These are phyloP conservation scores for Nematolebias whitei DNA, from an alignment of 2,113 vertebrate species.

Conservation along the genomic window DNA sequence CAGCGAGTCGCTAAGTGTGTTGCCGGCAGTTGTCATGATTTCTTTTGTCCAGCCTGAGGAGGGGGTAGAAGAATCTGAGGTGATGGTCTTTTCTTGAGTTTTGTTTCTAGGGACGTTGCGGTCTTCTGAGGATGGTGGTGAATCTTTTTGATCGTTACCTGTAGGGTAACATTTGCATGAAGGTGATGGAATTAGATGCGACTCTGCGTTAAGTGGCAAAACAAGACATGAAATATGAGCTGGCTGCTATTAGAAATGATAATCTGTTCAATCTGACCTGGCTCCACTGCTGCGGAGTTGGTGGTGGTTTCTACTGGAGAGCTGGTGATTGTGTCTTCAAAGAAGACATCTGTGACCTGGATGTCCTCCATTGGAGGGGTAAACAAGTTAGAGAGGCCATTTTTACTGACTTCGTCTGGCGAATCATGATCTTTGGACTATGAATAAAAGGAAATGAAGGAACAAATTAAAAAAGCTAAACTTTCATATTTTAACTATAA, in stretches of 20 bases:
- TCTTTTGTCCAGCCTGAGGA: conserved; percentile 66
- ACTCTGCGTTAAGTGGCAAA: neutral
- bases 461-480: neutral
- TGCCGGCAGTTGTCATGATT: conserved; percentile 41
- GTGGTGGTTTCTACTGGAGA: conserved; percentile 28
- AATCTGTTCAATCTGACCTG: conserved; percentile 47
- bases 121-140: neutral
- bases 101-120: conserved; percentile 3
- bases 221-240: too few species aligned
- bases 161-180: neutral
- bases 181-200: neutral
- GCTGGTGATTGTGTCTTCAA: conserved; percentile 62
- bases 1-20: conserved; percentile 46
- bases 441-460: neutral
- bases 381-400: conserved; percentile 27
- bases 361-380: conserved; percentile 50
- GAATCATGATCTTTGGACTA: conserved; percentile 28
- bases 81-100: conserved; percentile 65
- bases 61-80: conserved; percentile 77
- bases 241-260: neutral
- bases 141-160: conserved; percentile 19
- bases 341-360: conserved; percentile 73
- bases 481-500: neutral
- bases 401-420: conserved; percentile 34
- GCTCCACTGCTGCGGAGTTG: conserved; percentile 2